A percentile compares a stretch with the other conserved stretches of the same genome.
These are phyloP conservation scores for Phocoena sinus DNA, from an alignment of 2,113 vertebrate genomes.

Conservation along the genomic window DNA sequence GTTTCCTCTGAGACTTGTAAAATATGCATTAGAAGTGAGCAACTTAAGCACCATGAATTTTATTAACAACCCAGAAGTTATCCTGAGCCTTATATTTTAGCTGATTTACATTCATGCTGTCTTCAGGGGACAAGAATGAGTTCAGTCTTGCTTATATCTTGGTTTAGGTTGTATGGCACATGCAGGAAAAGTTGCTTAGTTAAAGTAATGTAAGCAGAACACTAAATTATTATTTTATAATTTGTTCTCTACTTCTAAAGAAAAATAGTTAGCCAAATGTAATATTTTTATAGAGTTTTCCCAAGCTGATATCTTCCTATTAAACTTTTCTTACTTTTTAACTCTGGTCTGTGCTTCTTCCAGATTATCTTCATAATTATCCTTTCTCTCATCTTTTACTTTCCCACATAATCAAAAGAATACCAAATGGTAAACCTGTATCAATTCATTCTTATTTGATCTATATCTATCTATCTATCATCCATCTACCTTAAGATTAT, in stretches of 20 bases:
- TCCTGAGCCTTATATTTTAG: slow-evolving; percentile 64
- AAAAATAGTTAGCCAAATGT: slow-evolving; percentile 10
- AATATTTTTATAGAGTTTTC: slow-evolving; percentile 18
- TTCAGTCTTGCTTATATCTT: slow-evolving; percentile 64
- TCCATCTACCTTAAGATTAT: background rate
- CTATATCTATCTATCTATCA: background rate
- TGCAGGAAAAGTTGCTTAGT: slow-evolving; percentile 60
- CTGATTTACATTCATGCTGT: slow-evolving; percentile 67
- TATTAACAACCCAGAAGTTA: slow-evolving; percentile 66
- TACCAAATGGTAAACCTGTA: background rate
- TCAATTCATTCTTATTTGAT: background rate
- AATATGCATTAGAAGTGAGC: slow-evolving; percentile 66
- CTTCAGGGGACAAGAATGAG: slow-evolving; percentile 66
- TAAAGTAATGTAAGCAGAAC: slow-evolving; percentile 50
- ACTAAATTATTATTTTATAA: slow-evolving; percentile 61
- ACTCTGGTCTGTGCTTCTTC: background rate
- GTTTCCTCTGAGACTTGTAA: slow-evolving; percentile 71
- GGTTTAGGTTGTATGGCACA: slow-evolving; percentile 34
- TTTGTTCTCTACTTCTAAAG: slow-evolving; percentile 25
- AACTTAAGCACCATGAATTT: slow-evolving; percentile 72
- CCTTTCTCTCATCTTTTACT: background rate
- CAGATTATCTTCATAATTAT: background rate
- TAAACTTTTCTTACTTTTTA: background rate
- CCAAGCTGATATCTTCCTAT: background rate
- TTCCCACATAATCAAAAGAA: background rate